Percentiles rank a stretch among this genome's conserved stretches.
Conservation (phyloP, 2,113 vertebrate species). For the Sander vitreus region DNA sequence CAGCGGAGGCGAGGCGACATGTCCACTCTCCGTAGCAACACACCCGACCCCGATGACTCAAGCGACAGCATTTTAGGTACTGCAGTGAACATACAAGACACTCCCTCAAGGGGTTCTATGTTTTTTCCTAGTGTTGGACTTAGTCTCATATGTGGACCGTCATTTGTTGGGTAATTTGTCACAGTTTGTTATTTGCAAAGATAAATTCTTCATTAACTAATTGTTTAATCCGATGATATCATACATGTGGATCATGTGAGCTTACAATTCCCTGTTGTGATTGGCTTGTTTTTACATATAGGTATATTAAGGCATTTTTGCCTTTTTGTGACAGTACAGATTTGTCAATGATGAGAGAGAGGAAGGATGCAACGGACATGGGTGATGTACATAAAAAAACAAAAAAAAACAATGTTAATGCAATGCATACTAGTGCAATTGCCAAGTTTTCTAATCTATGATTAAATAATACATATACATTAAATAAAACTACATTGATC, state of each 20-base stretch:
- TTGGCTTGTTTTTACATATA: neutral
- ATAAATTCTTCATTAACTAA: neutral
- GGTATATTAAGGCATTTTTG: neutral
- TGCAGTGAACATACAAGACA: neutral
- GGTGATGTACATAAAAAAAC: neutral
- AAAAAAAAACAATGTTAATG: neutral
- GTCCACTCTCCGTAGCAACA: constrained; percentile 91
- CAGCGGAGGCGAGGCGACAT: constrained; percentile 93
- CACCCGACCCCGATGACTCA: constrained; percentile 90
- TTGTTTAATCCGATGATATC: neutral
- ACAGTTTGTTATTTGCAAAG: neutral
- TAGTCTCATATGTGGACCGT: neutral
- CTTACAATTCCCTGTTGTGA: neutral
- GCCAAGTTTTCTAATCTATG: neutral
- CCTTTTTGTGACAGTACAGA: neutral
- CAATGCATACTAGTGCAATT: neutral
- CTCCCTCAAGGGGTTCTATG: neutral
- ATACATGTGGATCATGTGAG: neutral
- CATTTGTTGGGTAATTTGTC: neutral
- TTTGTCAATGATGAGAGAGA: neutral
- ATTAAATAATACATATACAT: neutral
- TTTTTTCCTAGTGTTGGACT: neutral
- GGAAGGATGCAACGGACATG: neutral
- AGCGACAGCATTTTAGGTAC: constrained; percentile 90
- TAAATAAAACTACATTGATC: constrained; percentile 15